These are phyloP conservation scores for Eupithecia subfuscata DNA, from an alignment of 2,888 invertebrate species.

Conservation along the genomic window DNA sequence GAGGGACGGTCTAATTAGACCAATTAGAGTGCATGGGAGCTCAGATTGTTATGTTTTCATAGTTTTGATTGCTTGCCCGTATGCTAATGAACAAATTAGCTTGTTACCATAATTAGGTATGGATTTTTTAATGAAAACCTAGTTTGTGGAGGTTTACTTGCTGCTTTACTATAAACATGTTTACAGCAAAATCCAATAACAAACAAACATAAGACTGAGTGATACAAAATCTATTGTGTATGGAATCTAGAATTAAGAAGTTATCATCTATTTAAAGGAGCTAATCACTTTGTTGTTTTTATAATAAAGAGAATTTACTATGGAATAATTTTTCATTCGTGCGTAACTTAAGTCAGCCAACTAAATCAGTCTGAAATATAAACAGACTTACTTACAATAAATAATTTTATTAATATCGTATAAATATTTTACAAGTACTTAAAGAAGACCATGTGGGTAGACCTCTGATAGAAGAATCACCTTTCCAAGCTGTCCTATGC, in stretches of 20 bases:
- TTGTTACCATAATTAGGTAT: slow-evolving; percentile 7
- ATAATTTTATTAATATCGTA: too few species aligned
- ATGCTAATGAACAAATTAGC: slow-evolving; percentile 35
- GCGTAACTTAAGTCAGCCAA: not conserved
- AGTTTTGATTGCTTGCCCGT: slow-evolving; percentile 24
- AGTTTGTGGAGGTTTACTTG: not conserved
- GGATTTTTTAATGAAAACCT: not conserved
- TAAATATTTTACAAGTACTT: too few species aligned
- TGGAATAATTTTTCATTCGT: not conserved
- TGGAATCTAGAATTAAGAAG: not conserved
- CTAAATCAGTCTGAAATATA: not conserved
- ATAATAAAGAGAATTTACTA: not conserved
- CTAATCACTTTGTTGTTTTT: not conserved
- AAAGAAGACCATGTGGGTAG: not conserved
- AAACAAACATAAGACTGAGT: not conserved
- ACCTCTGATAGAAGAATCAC: not conserved
- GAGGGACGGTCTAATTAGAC: slow-evolving; percentile 42
- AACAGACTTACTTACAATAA: not conserved
- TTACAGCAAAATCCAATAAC: not conserved
- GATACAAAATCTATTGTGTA: not conserved
- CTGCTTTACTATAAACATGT: not conserved
- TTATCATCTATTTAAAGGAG: not conserved
- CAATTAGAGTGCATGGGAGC: slow-evolving; percentile 47
- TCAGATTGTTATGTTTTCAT: slow-evolving; percentile 42
- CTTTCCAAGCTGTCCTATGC: not conserved